Evolutionary conservation across 1,140 invertebrate genomes (phyloP).

Genomic region (Cecropterus lyciades): DNA sequence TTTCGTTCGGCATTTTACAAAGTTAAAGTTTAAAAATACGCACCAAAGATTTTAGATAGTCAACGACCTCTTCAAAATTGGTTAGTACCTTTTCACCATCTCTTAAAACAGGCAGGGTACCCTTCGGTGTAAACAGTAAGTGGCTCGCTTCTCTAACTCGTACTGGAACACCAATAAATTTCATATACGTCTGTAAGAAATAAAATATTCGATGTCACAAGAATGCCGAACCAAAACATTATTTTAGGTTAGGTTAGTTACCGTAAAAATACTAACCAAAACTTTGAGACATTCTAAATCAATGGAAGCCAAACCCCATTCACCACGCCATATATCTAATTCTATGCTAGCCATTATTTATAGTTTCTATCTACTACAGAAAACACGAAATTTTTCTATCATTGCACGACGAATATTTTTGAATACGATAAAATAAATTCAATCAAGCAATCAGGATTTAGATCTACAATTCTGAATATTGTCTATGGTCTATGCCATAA

Average conservation of each 20-base stretch:
- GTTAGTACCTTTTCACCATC: conserved; percentile 85
- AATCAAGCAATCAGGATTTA: too few species aligned
- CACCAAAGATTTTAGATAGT: conserved; percentile 87
- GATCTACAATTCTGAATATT: too few species aligned
- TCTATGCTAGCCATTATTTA: conserved; percentile 82
- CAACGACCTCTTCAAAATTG: conserved; percentile 87
- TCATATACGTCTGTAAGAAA: conserved; percentile 88
- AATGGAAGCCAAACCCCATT: conserved; percentile 93
- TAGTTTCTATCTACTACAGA: conserved; percentile 36
- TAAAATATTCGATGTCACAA: conserved; percentile 42
- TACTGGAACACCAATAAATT: conserved; percentile 89
- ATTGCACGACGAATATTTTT: conserved; percentile 45
- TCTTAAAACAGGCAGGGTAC: conserved; percentile 88
- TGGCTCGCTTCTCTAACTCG: conserved; percentile 88
- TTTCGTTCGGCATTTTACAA: too few species aligned
- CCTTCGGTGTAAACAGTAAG: conserved; percentile 88
- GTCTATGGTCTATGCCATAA: too few species aligned
- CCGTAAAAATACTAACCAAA: conserved; percentile 85
- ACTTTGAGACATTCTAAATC: conserved; percentile 91
- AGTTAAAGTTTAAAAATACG: conserved; percentile 33
- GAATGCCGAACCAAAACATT: conserved; percentile 47
- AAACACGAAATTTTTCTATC: conserved; percentile 40
- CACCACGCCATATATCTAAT: conserved; percentile 92
- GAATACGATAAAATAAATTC: neutral
- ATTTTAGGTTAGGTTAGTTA: conserved; percentile 63